phyloP scores from a whole-genome alignment of 2,797 vertebrate species.

The Trichosurus vulpecula region DNA sequence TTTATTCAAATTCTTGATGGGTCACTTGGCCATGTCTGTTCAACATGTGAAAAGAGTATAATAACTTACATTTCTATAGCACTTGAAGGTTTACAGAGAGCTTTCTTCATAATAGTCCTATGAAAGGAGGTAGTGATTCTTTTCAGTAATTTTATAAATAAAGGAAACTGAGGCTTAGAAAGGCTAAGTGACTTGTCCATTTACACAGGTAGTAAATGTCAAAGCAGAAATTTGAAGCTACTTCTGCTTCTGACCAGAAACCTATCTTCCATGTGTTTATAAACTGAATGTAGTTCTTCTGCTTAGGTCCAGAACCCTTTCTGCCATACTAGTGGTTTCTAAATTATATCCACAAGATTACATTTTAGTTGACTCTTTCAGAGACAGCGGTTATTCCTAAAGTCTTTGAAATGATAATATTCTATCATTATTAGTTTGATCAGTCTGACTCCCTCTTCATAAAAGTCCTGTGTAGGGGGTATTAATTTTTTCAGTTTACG shows the following conservation, averaged over 20 bases:
- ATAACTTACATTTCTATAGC: neutral
- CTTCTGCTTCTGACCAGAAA: neutral
- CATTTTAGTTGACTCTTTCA: neutral
- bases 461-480: neutral
- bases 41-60: neutral
- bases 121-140: neutral
- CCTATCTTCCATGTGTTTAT: neutral
- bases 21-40: neutral
- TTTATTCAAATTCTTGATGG: neutral
- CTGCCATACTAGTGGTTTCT: neutral
- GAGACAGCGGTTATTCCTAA: neutral
- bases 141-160: neutral
- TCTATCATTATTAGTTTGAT: neutral
- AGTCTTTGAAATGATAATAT: neutral
- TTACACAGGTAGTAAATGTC: neutral
- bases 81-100: neutral
- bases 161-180: neutral
- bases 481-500: neutral
- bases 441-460: neutral
- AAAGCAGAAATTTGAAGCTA: neutral
- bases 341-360: neutral
- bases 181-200: neutral
- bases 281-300: neutral
- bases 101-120: neutral
- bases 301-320: neutral